These are phyloP conservation scores for Cremastinae sp. DNA, from an alignment of 2,888 invertebrate species.

Conservation along the genomic window DNA sequence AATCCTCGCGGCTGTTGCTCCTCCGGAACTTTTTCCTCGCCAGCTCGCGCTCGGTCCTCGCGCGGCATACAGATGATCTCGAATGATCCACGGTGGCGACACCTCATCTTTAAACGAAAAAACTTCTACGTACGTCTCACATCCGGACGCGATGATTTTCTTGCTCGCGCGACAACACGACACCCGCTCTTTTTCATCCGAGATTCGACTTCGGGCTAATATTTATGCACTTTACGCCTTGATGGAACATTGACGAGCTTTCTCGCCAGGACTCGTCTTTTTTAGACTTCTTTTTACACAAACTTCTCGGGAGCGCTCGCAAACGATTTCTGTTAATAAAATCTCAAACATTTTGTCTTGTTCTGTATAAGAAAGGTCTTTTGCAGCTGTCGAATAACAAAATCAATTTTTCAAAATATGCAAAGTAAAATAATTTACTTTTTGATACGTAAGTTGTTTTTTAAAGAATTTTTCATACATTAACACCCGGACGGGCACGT, in stretches of 20 bases:
- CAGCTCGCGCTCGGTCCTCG: background rate
- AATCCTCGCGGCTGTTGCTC: constrained; percentile 11
- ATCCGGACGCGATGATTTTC: constrained; percentile 56
- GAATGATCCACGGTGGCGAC: constrained; percentile 46
- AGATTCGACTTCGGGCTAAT: constrained; percentile 40
- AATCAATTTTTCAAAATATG: no score
- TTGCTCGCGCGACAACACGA: constrained; percentile 55
- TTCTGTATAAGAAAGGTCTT: no score
- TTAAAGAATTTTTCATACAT: no score
- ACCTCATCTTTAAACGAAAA: constrained; percentile 31
- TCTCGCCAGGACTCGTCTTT: no score
- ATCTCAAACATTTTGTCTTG: no score
- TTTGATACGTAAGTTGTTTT: no score
- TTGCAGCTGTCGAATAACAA: no score
- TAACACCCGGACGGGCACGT: no score
- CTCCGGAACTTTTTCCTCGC: background rate
- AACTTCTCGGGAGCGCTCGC: no score
- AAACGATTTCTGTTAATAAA: no score
- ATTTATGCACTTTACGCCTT: constrained; percentile 46
- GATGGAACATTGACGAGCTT: constrained; percentile 3
- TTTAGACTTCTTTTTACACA: no score
- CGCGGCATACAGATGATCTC: constrained; percentile 10
- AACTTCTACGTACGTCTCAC: constrained; percentile 43
- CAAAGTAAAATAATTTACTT: no score
- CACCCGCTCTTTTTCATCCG: constrained; percentile 40